A percentile compares a stretch with the other conserved stretches of the same genome.
These are phyloP conservation scores for Sebastes matsubarae DNA, from an alignment of 2,797 vertebrate genomes.

Conservation along the genomic window DNA sequence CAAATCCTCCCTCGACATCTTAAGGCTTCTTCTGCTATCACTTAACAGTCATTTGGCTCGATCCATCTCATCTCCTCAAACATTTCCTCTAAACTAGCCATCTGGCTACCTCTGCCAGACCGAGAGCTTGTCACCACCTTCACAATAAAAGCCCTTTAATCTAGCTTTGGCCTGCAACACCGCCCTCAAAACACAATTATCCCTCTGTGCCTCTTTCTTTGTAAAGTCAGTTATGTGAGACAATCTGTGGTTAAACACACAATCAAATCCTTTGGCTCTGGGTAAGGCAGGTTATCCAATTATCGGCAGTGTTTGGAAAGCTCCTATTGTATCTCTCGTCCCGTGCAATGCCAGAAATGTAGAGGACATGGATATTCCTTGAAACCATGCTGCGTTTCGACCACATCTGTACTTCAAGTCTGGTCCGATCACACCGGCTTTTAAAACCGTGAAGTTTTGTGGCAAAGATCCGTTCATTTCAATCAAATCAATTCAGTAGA, in stretches of 20 bases:
- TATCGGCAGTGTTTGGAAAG: slow-evolving; percentile 6
- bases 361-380: neutral
- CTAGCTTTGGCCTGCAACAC: slow-evolving; percentile 33
- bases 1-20: slow-evolving; percentile 11
- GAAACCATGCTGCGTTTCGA: neutral
- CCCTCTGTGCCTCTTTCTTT: slow-evolving; percentile 32
- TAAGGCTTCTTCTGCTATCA: slow-evolving; percentile 26
- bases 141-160: slow-evolving; percentile 47
- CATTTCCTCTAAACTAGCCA: slow-evolving; percentile 35
- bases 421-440: neutral
- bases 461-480: neutral
- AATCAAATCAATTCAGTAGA: neutral
- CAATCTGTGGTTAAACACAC: slow-evolving; percentile 37
- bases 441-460: neutral
- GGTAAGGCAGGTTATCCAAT: slow-evolving; percentile 29
- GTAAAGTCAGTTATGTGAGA: slow-evolving; percentile 56
- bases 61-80: slow-evolving; percentile 13
- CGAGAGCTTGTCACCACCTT: slow-evolving; percentile 62
- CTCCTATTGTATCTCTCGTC: neutral
- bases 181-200: slow-evolving; percentile 30
- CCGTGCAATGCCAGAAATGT: neutral
- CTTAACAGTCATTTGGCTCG: slow-evolving; percentile 45
- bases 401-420: neutral
- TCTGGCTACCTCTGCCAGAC: slow-evolving; percentile 41
- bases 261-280: slow-evolving; percentile 39